phyloP scores from a whole-genome alignment of 1,140 invertebrate species.

The Leptonema lineaticorne region DNA sequence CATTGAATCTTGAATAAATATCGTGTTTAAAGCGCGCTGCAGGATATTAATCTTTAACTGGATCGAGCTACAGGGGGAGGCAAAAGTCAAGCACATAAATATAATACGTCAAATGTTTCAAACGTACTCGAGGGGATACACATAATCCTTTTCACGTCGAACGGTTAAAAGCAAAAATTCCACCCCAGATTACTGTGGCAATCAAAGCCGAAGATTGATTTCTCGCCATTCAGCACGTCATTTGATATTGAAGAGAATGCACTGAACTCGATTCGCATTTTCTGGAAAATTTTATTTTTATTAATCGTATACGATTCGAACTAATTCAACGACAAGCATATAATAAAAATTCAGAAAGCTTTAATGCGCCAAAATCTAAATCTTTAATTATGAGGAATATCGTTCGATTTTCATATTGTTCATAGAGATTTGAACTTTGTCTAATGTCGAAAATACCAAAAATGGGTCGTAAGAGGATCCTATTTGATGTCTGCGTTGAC shows the following conservation, averaged over 20 bases:
- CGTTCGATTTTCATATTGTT: neutral
- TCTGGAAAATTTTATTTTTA: neutral
- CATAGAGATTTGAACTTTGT: conserved; percentile 11
- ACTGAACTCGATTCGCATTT: neutral
- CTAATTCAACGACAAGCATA: too few species aligned
- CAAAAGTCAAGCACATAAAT: neutral
- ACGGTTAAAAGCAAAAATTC: conserved; percentile 17
- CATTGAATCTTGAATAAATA: neutral
- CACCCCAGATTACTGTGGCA: neutral
- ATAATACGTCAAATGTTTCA: conserved; percentile 4
- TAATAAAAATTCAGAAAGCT: too few species aligned
- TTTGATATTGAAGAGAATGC: neutral
- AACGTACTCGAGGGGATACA: neutral
- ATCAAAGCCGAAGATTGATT: conserved; percentile 12
- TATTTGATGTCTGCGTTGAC: conserved; percentile 26
- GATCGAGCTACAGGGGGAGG: too few species aligned
- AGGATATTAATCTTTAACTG: conserved; percentile 8
- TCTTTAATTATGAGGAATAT: neutral
- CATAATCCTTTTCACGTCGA: conserved; percentile 26
- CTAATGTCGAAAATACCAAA: conserved; percentile 32
- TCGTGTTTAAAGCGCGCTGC: neutral
- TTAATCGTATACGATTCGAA: neutral
- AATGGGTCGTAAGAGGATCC: conserved; percentile 28
- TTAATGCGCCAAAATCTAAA: too few species aligned
- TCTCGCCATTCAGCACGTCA: neutral